A percentile compares a stretch with the other conserved stretches of the same genome.
phyloP scores from a whole-genome alignment of 2,113 vertebrate species.

The Alouatta palliata region DNA sequence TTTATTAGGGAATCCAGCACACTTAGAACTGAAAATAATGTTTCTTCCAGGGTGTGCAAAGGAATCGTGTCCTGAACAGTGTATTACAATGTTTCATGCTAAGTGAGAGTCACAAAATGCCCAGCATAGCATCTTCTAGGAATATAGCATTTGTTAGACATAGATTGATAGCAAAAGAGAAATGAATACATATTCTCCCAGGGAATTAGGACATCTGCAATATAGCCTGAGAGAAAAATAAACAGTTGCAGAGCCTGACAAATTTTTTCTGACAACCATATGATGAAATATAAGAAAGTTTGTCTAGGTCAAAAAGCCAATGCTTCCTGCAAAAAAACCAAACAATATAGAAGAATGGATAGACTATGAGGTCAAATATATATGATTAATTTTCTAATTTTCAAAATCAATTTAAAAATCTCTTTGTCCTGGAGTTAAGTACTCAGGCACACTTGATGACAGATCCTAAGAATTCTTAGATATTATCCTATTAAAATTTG shows the following conservation, averaged over 20 bases:
- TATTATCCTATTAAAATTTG: neutral
- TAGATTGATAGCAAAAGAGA: neutral
- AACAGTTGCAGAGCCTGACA: constrained; percentile 30
- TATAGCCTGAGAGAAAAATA: constrained; percentile 32
- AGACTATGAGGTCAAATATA: neutral
- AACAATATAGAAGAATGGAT: neutral
- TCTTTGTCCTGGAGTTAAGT: neutral
- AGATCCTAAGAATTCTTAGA: neutral
- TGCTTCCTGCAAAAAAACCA: neutral
- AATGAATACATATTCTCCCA: constrained; percentile 28
- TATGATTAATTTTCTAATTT: neutral
- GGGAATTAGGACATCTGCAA: neutral
- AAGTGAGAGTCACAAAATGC: neutral
- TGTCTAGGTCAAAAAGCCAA: neutral
- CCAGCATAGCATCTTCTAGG: neutral
- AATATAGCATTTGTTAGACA: constrained; percentile 27
- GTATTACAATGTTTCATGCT: neutral
- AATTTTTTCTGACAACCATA: constrained; percentile 40
- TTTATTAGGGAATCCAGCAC: neutral
- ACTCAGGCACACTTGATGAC: neutral
- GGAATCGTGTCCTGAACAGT: neutral
- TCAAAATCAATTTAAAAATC: neutral
- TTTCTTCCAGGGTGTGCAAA: neutral
- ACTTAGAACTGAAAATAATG: constrained; percentile 20
- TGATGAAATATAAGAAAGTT: neutral